Conservation (phyloP, 2,113 vertebrate genomes). For the Seriola aureovittata region DNA sequence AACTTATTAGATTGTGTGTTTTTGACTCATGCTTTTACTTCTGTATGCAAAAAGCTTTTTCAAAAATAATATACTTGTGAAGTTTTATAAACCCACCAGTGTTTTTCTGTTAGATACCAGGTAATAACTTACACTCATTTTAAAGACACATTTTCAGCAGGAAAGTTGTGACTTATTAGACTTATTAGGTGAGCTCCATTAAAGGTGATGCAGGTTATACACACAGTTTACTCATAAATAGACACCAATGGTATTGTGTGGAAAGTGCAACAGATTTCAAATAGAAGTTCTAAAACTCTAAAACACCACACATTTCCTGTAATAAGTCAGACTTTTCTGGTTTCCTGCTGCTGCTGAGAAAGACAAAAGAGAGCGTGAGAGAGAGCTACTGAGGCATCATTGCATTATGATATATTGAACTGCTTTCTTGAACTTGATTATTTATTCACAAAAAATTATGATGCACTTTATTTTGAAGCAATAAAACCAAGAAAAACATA, state of each 20-base stretch:
- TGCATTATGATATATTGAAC: neutral
- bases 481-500: neutral
- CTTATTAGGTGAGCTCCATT: neutral
- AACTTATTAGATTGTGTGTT: conserved; percentile 3
- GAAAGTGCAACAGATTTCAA: neutral
- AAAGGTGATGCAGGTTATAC: neutral
- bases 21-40: conserved; percentile 6
- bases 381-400: neutral
- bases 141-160: neutral
- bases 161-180: neutral
- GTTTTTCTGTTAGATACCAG: conserved; percentile 7
- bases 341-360: conserved; percentile 38
- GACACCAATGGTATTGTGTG: neutral
- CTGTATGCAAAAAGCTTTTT: conserved; percentile 5
- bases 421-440: neutral
- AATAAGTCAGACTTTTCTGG: conserved; percentile 7
- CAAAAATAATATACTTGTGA: conserved; percentile 26
- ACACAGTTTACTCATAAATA: neutral
- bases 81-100: neutral
- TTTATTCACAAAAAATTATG: neutral
- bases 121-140: neutral
- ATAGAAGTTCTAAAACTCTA: neutral
- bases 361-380: neutral
- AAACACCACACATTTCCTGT: conserved; percentile 53
- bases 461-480: neutral